phyloP scores from a whole-genome alignment of 1,140 invertebrate species.

The Drosophila teissieri region DNA sequence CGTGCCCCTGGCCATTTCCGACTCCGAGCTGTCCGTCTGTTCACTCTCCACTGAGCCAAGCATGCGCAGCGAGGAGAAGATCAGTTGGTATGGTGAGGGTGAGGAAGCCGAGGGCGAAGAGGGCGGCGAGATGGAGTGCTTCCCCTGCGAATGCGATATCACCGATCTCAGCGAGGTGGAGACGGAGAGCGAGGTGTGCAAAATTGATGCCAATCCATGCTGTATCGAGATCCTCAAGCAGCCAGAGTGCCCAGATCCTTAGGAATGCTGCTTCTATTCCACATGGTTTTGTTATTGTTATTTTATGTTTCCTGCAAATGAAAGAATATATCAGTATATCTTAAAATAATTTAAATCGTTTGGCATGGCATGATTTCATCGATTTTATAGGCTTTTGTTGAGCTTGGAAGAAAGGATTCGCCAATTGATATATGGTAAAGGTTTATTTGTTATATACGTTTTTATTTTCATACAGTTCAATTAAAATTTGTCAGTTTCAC shows the following conservation, averaged over 20 bases:
- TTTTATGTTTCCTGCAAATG: conserved; percentile 5
- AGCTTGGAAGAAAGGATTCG: background rate
- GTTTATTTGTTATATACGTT: conserved; percentile 35
- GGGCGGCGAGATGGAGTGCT: conserved; percentile 63
- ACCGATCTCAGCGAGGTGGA: conserved; percentile 60
- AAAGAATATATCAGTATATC: conserved; percentile 8
- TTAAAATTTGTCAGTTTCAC: conserved; percentile 65
- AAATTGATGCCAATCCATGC: conserved; percentile 63
- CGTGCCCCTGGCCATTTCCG: conserved; percentile 86
- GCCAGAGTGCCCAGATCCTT: conserved; percentile 53
- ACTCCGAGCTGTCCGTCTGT: conserved; percentile 85
- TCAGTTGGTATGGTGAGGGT: conserved; percentile 66
- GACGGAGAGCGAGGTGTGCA: conserved; percentile 59
- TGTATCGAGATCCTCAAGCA: conserved; percentile 71
- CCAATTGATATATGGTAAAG: conserved; percentile 28
- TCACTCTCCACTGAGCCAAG: conserved; percentile 62
- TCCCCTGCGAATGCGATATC: conserved; percentile 63
- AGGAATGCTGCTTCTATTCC: background rate
- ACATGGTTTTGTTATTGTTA: conserved; percentile 7
- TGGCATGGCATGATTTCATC: background rate
- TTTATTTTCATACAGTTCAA: conserved; percentile 48
- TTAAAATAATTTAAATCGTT: background rate
- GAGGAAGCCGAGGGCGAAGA: conserved; percentile 81
- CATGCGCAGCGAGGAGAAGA: conserved; percentile 52
- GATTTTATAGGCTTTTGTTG: too few species aligned